Base-by-base conservation (phyloP, 2,113 vertebrate species). In the Saccopteryx leptura region DNA sequence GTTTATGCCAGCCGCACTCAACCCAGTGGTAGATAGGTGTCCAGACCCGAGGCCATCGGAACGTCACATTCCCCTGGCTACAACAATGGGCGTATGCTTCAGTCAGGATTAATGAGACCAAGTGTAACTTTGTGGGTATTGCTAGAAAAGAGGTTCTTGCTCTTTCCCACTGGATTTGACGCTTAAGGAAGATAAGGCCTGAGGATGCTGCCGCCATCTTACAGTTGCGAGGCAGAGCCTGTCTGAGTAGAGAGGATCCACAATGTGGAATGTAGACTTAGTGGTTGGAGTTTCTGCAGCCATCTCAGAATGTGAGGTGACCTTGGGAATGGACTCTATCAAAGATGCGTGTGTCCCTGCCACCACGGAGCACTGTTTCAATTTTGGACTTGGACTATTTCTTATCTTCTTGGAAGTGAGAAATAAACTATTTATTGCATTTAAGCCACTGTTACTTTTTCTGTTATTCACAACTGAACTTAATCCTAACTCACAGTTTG, bases 151-250 rank as follows among this genome's bases (percentile, higher is more conserved):
- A 72, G 28, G 7, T 8, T 60, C 58, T 52, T 92, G 31, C 21
- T 87, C 28, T 88, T 97, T 86, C 54, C 74, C 31, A 63, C 48
- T 71, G 26, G 14, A 83, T 93, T 91, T 92, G 93, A 93, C 93
- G 63, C n/a, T 58, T 61, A 78, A 46, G 46, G 50, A 88, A n/a
- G 28, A 48, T 52, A 78, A 88, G 13, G 28, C 13, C 46, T 72
- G 19, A 72, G 12, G 15, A 75, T 63, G 23, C 9, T 68, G 33
- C 39, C 90, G 48, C 28, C 26, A 11, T 90, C 54, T 88, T 88
- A 82, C 26, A 66, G 31, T 21, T 50, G 9, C 69, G 88, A 92
- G 31, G 31, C 10, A 24, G 18, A 82, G 28, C 0, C 31, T 92
- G 85, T 88, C 71, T 74, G 52, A 69, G 82, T 71, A 69, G 21